Evolutionary conservation across 2,113 vertebrate species (phyloP).

Genomic region (Gymnarchus niloticus): DNA sequence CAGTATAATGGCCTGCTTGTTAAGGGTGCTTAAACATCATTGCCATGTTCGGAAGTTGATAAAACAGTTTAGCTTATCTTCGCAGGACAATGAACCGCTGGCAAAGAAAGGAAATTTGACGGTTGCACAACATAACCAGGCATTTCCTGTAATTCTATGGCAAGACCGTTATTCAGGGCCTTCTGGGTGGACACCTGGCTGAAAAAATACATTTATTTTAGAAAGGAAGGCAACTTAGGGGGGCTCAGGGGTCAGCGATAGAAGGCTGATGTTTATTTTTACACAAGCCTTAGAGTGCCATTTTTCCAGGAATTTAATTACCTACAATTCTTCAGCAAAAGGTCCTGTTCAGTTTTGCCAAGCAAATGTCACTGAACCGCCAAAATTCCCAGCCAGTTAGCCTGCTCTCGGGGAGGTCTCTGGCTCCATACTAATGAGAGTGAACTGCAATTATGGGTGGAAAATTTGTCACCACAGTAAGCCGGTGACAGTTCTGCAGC

Average conservation of each 20-base stretch:
- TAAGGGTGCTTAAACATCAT: not conserved
- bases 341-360: slow-evolving; percentile 31
- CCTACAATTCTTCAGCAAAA: slow-evolving; percentile 36
- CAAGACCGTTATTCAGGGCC: not conserved
- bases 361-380: slow-evolving; percentile 17
- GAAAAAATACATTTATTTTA: slow-evolving; percentile 19
- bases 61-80: not conserved
- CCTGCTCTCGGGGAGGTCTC: not conserved
- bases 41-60: not conserved
- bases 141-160: not conserved
- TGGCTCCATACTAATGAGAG: not conserved
- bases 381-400: slow-evolving; percentile 14
- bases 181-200: not conserved
- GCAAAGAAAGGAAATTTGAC: not conserved
- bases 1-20: not conserved
- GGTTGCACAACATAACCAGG: not conserved
- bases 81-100: not conserved
- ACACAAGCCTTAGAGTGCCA: slow-evolving; percentile 28
- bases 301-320: slow-evolving; percentile 41
- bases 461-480: not conserved
- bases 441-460: not conserved
- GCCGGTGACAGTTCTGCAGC: not conserved
- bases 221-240: slow-evolving; percentile 20
- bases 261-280: slow-evolving; percentile 42
- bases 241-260: slow-evolving; percentile 27